Evolutionary conservation across 2,888 invertebrate genomes (phyloP).

Genomic region (Drepanosiphum platanoidis): DNA sequence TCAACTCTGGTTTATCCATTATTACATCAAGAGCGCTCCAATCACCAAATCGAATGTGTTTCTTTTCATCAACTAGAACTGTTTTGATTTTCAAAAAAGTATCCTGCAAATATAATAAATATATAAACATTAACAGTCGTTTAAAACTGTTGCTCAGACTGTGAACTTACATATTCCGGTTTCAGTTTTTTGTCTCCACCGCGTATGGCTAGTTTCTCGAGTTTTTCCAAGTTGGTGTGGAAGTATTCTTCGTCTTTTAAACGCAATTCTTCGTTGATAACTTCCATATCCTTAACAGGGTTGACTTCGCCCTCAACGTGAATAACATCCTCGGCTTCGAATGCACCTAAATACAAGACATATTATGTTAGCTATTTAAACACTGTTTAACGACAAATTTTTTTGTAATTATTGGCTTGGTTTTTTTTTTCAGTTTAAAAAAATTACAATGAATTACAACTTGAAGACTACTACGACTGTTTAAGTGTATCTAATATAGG

Average conservation of each 20-base stretch:
- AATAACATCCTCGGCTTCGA: constrained; percentile 96
- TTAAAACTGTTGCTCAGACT: neutral
- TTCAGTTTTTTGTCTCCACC: constrained; percentile 94
- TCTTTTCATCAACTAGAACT: constrained; percentile 86
- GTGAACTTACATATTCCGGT: constrained; percentile 85
- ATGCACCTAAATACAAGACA: constrained; percentile 83
- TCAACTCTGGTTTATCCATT: neutral
- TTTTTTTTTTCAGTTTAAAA: constrained; percentile 45
- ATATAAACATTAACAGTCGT: neutral
- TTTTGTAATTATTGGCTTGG: neutral
- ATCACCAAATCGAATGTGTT: constrained; percentile 90
- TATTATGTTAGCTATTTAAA: neutral
- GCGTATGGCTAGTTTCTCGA: constrained; percentile 84
- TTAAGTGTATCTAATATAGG: constrained; percentile 6
- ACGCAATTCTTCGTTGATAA: constrained; percentile 93
- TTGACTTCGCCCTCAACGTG: constrained; percentile 99
- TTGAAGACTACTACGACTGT: constrained; percentile 10
- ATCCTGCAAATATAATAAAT: constrained; percentile 76
- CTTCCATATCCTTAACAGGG: constrained; percentile 95
- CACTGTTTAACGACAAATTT: neutral
- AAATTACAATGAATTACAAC: constrained; percentile 25
- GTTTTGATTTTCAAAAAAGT: constrained; percentile 84
- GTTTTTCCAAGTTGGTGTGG: constrained; percentile 82
- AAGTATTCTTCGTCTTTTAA: constrained; percentile 94
- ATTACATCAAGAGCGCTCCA: constrained; percentile 94